A percentile compares a stretch with the other conserved stretches of the same genome.
These are phyloP conservation scores for Masticophis lateralis DNA, from an alignment of 2,797 vertebrate species.

Conservation along the genomic window DNA sequence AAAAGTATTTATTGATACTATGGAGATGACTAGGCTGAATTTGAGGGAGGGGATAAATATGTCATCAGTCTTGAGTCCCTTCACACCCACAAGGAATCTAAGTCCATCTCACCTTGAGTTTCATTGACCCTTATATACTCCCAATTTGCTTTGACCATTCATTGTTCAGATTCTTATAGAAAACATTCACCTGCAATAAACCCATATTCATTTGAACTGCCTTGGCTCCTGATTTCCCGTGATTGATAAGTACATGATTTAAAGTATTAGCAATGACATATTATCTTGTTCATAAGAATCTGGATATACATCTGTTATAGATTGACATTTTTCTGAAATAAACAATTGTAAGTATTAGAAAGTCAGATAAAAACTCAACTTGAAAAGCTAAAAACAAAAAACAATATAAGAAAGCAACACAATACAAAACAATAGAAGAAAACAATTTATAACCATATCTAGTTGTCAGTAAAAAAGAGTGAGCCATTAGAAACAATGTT, in stretches of 20 bases:
- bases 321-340: conserved; percentile 15
- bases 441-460: conserved; percentile 49
- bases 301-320: conserved; percentile 3
- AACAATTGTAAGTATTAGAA: conserved; percentile 22
- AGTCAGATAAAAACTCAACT: conserved; percentile 46
- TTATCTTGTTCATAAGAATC: background rate
- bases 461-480: conserved; percentile 52
- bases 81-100: no score
- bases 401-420: conserved; percentile 22
- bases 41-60: no score
- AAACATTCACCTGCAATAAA: no score
- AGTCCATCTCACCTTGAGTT: no score
- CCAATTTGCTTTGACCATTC: no score
- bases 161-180: no score
- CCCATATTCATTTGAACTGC: background rate
- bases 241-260: background rate
- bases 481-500: conserved; percentile 29
- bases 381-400: conserved; percentile 42
- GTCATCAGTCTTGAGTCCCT: no score
- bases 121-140: no score
- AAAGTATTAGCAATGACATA: background rate
- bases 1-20: background rate
- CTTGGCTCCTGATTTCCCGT: background rate
- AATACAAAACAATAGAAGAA: conserved; percentile 21
- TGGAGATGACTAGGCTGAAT: no score